Evolutionary conservation across 2,113 vertebrate species (phyloP).

Genomic region (Aythya baeri): DNA sequence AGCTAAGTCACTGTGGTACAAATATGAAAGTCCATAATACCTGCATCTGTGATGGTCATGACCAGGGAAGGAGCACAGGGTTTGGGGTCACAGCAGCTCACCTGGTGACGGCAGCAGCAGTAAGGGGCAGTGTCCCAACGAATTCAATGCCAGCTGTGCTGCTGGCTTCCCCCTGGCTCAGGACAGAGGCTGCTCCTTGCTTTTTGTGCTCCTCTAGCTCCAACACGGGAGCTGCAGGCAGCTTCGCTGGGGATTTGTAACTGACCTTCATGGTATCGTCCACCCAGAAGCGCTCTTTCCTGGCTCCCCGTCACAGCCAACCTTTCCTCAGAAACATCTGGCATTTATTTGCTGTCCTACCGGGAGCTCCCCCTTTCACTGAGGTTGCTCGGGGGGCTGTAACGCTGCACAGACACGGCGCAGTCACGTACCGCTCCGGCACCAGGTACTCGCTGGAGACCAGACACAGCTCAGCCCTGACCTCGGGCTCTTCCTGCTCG

Average conservation of each 20-base stretch:
- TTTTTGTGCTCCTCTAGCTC: background rate
- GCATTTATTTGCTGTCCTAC: slow-evolving; percentile 40
- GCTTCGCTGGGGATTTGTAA: background rate
- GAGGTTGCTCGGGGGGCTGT: background rate
- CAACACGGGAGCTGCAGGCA: background rate
- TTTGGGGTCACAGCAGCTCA: background rate
- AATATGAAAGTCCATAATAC: background rate
- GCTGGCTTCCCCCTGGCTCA: background rate
- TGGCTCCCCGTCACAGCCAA: slow-evolving; percentile 10
- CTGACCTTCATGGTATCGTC: background rate
- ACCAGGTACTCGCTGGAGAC: background rate
- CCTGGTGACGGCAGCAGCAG: background rate
- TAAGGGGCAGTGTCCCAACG: background rate
- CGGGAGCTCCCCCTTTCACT: background rate
- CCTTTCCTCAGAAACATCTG: slow-evolving; percentile 46
- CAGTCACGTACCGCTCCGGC: background rate
- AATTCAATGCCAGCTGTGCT: background rate
- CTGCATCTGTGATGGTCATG: background rate
- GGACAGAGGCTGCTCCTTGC: background rate
- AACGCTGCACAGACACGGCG: background rate
- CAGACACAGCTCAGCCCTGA: background rate
- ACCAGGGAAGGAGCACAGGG: background rate
- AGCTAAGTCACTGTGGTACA: background rate
- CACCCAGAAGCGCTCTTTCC: background rate
- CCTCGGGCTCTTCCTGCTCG: background rate